phyloP scores from a whole-genome alignment of 2,888 invertebrate species.

The Lepidocyrtinus sp. region DNA sequence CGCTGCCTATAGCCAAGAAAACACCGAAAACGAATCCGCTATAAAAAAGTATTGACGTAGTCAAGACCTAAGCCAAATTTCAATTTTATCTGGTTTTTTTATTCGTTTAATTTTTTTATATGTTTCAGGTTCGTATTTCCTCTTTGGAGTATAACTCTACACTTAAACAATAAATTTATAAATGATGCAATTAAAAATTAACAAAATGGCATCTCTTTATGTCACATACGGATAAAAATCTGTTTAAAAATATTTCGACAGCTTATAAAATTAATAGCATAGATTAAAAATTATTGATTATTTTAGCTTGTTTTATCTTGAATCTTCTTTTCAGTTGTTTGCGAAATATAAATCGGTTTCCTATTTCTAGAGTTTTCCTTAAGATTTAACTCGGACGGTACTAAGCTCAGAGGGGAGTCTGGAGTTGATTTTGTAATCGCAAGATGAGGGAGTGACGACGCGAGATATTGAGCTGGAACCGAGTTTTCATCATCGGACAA shows the following conservation, averaged over 20 bases:
- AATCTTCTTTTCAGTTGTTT: conserved; percentile 56
- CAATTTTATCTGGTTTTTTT: too few relatives aligned
- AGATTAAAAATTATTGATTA: background rate
- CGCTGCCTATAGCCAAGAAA: too few relatives aligned
- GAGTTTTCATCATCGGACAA: conserved; percentile 65
- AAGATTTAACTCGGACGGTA: conserved; percentile 67
- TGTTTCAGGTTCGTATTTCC: background rate
- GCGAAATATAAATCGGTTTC: conserved; percentile 70
- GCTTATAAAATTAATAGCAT: conserved; percentile 29
- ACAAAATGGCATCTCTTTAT: conserved; percentile 38
- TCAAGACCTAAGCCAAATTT: too few relatives aligned
- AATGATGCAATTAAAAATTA: conserved; percentile 26
- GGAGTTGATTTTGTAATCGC: conserved; percentile 45
- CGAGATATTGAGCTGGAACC: conserved; percentile 51
- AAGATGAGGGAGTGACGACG: conserved; percentile 40
- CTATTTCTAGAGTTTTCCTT: conserved; percentile 67
- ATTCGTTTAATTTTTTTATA: background rate
- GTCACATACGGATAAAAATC: conserved; percentile 49
- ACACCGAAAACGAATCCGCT: too few relatives aligned
- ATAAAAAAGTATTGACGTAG: too few relatives aligned
- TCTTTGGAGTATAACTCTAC: conserved; percentile 28
- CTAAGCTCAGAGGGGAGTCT: conserved; percentile 68
- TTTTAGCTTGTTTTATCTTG: conserved; percentile 33
- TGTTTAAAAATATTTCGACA: conserved; percentile 27
- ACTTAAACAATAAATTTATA: conserved; percentile 28